Percentiles rank a stretch among this genome's conserved stretches.
Conservation (phyloP, 2,797 vertebrate species). For the Rhadinocentrus ornatus region DNA sequence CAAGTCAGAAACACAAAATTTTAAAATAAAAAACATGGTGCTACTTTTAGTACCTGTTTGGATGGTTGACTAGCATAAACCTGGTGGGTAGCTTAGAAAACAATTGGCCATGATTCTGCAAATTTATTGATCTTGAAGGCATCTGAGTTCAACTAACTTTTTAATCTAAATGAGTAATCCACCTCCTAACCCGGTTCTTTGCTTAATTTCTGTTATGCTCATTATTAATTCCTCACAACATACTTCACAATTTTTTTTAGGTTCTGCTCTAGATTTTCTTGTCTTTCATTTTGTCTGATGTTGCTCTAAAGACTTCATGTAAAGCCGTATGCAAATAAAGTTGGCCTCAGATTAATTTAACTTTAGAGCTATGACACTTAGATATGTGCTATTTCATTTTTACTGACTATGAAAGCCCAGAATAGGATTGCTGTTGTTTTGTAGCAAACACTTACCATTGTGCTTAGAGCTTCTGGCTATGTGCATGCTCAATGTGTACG, state of each 20-base stretch:
- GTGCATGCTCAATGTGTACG: slow-evolving; percentile 18
- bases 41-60: too few species aligned
- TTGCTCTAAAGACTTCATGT: not conserved
- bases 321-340: slow-evolving; percentile 18
- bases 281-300: not conserved
- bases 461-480: slow-evolving; percentile 27
- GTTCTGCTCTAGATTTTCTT: not conserved
- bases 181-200: too few species aligned
- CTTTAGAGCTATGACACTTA: not conserved
- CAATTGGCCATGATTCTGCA: too few species aligned
- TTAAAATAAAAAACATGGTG: too few species aligned
- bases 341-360: slow-evolving; percentile 17
- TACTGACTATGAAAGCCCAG: not conserved
- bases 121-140: too few species aligned
- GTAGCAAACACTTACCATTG: slow-evolving; percentile 32
- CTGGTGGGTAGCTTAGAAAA: too few species aligned
- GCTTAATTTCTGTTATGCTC: too few species aligned
- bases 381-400: not conserved
- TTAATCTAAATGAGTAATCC: too few species aligned
- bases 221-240: not conserved
- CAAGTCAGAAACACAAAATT: too few species aligned
- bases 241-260: not conserved
- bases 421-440: slow-evolving; percentile 17
- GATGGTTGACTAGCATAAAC: too few species aligned
- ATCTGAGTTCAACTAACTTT: too few species aligned